These are phyloP conservation scores for Nilaparvata lugens DNA, from an alignment of 1,140 invertebrate species.

Conservation along the genomic window DNA sequence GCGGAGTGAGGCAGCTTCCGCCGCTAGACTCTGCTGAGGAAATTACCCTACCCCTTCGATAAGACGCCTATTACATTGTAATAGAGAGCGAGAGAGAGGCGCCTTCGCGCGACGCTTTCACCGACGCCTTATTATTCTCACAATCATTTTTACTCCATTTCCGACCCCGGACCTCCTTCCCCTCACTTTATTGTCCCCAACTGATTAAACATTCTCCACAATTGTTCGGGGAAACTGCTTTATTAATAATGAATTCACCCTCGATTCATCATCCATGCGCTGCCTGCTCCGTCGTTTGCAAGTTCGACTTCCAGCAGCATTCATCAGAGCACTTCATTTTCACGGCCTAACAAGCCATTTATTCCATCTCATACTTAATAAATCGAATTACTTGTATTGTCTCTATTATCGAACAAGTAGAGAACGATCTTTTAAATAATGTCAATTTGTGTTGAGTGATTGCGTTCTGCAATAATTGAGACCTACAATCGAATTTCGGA, in stretches of 20 bases:
- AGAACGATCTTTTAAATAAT: too few relatives aligned
- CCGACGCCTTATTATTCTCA: conserved; percentile 5
- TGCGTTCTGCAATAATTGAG: too few relatives aligned
- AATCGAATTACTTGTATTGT: too few relatives aligned
- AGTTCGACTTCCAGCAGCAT: too few relatives aligned
- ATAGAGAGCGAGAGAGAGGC: background rate
- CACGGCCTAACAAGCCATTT: too few relatives aligned
- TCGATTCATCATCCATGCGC: background rate
- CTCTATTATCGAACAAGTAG: too few relatives aligned
- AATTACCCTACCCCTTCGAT: conserved; percentile 8
- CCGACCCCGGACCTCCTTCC: background rate
- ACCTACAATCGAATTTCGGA: too few relatives aligned
- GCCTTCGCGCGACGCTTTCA: background rate
- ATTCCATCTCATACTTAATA: too few relatives aligned
- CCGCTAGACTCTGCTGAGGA: background rate
- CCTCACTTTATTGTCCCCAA: conserved; percentile 1
- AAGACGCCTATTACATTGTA: conserved; percentile 10
- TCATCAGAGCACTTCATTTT: too few relatives aligned
- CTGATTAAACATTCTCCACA: conserved; percentile 6
- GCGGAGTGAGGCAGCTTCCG: background rate
- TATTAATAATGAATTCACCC: conserved; percentile 5
- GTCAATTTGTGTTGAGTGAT: too few relatives aligned
- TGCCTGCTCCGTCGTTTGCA: too few relatives aligned
- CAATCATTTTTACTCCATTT: conserved; percentile 6
- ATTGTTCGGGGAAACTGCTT: conserved; percentile 5